These are phyloP conservation scores for Coluber constrictor DNA, from an alignment of 2,797 vertebrate species.

Conservation along the genomic window DNA sequence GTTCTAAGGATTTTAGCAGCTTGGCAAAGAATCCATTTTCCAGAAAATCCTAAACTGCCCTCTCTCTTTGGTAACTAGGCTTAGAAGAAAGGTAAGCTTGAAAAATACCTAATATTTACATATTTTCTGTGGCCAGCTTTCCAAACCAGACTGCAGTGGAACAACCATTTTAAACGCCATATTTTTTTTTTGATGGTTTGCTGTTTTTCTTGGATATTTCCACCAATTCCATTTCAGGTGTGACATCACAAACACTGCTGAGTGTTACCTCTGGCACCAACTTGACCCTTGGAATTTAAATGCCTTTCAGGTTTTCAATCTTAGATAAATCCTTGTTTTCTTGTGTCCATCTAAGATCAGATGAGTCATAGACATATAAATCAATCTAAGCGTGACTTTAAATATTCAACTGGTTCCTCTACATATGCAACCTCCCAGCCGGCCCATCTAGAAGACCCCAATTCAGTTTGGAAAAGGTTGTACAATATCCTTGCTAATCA, in stretches of 20 bases:
- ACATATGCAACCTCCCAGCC: neutral
- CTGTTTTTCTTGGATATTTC: conserved; percentile 24
- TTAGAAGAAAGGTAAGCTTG: conserved; percentile 30
- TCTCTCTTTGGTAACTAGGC: neutral
- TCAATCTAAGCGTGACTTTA: neutral
- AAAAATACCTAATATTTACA: conserved; percentile 21
- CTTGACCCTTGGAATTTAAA: neutral
- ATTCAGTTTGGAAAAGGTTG: neutral
- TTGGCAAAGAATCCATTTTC: neutral
- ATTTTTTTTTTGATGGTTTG: neutral
- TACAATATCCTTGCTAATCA: conserved; percentile 19
- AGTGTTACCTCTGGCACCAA: neutral
- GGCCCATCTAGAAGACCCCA: neutral
- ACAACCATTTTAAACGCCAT: neutral
- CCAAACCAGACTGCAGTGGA: conserved; percentile 20
- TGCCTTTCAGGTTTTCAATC: neutral
- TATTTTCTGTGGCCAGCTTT: conserved; percentile 36
- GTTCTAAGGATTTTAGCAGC: neutral
- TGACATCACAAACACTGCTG: neutral
- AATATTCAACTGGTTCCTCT: conserved; percentile 2
- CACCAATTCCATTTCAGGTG: conserved; percentile 22
- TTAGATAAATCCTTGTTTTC: neutral
- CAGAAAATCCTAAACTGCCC: conserved; percentile 22
- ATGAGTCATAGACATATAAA: neutral
- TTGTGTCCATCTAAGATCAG: neutral